phyloP scores from a whole-genome alignment of 64 coral and sea anemone species.

The Orbicella faveolata region DNA sequence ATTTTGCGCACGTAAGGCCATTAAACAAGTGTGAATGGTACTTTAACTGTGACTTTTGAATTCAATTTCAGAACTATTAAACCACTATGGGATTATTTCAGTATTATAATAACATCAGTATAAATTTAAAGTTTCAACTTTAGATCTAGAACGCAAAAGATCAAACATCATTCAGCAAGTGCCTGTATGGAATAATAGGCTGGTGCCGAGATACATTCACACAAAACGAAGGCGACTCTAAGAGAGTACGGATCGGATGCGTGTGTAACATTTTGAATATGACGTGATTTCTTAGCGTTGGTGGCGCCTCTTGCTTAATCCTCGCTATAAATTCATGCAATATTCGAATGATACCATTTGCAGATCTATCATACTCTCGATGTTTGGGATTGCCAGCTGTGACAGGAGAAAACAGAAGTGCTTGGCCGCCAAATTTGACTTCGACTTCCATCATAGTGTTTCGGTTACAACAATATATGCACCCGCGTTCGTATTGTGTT shows the following conservation, averaged over 20 bases:
- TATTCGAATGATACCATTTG: neutral
- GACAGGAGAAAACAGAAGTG: conserved; percentile 1
- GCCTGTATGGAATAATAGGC: neutral
- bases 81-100: too few relatives aligned
- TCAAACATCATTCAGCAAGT: neutral
- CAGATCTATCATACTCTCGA: neutral
- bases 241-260: neutral
- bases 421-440: conserved; percentile 10
- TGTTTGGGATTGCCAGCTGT: neutral
- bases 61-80: too few relatives aligned
- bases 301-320: neutral
- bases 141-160: too few relatives aligned
- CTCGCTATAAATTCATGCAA: conserved; percentile 4
- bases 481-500: neutral
- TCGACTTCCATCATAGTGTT: conserved; percentile 5
- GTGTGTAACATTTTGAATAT: neutral
- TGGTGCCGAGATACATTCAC: neutral
- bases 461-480: neutral
- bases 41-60: too few relatives aligned
- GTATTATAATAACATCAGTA: too few relatives aligned
- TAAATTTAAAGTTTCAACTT: too few relatives aligned
- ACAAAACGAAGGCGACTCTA: neutral
- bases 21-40: too few relatives aligned
- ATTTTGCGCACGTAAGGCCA: too few relatives aligned
- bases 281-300: neutral